Evolutionary conservation across 2,797 vertebrate species (phyloP).

Genomic region (Sphenopsis melanotis): DNA sequence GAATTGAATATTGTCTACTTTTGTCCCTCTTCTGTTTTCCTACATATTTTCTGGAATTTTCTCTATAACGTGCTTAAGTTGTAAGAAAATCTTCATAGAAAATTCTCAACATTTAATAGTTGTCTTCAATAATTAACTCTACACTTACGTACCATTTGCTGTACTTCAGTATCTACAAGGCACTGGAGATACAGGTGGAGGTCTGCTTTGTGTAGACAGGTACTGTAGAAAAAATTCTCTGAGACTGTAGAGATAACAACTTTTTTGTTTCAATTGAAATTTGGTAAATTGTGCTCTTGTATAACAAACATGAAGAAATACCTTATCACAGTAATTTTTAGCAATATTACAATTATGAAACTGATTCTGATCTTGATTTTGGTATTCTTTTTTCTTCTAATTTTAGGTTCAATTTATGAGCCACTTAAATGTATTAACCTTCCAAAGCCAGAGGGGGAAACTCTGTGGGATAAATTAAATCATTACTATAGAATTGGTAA

Average conservation of each 20-base stretch:
- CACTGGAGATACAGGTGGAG: neutral
- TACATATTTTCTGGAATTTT: neutral
- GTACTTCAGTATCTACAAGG: neutral
- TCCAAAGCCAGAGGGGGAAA: constrained; percentile 81
- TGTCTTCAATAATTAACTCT: neutral
- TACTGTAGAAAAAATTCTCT: neutral
- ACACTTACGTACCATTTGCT: neutral
- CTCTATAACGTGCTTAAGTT: neutral
- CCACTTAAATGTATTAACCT: constrained; percentile 89
- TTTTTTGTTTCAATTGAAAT: neutral
- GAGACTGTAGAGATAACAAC: neutral
- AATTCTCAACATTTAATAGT: neutral
- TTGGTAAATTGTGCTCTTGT: neutral
- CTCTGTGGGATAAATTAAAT: constrained; percentile 92
- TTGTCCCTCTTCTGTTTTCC: neutral
- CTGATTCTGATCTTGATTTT: neutral
- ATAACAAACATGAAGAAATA: neutral
- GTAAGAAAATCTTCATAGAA: neutral
- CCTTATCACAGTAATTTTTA: neutral
- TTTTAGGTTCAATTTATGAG: constrained; percentile 94
- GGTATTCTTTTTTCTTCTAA: neutral
- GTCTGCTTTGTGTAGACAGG: neutral
- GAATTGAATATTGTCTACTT: neutral
- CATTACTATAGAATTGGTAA: constrained; percentile 90
- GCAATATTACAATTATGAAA: neutral